Conservation (phyloP, 2,113 vertebrate species). For the Gavia stellata region DNA sequence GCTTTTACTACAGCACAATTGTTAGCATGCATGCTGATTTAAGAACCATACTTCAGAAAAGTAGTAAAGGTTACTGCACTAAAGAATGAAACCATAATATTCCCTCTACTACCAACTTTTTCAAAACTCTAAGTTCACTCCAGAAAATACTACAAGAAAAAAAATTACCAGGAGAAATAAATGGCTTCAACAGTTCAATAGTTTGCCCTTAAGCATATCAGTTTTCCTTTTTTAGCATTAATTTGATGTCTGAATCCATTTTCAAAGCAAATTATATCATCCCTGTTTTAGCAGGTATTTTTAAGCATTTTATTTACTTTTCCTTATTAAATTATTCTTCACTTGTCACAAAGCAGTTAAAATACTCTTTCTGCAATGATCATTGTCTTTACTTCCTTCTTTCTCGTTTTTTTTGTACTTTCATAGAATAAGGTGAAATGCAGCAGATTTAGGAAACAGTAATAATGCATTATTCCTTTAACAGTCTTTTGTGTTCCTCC, state of each 20-base stretch:
- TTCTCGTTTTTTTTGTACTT: neutral
- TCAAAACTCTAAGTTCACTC: neutral
- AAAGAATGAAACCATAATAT: neutral
- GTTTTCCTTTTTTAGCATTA: neutral
- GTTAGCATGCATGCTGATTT: neutral
- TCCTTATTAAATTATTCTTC: neutral
- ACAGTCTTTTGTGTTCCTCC: neutral
- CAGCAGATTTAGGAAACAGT: neutral
- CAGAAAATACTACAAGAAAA: neutral
- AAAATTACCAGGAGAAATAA: neutral
- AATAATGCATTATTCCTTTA: neutral
- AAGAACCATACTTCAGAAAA: neutral
- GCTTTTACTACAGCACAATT: neutral
- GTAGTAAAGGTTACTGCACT: neutral
- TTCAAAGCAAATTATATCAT: neutral
- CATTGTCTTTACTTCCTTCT: neutral
- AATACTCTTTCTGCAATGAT: neutral
- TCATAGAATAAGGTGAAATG: neutral
- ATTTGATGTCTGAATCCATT: neutral
- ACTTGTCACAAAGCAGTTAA: rapidly evolving
- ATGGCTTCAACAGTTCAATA: neutral
- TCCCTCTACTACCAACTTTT: neutral
- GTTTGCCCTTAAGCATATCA: neutral
- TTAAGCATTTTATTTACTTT: neutral
- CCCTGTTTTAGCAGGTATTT: neutral